These are phyloP conservation scores for Drosophila ercepeae DNA, from an alignment of 1,140 invertebrate species.

Conservation along the genomic window DNA sequence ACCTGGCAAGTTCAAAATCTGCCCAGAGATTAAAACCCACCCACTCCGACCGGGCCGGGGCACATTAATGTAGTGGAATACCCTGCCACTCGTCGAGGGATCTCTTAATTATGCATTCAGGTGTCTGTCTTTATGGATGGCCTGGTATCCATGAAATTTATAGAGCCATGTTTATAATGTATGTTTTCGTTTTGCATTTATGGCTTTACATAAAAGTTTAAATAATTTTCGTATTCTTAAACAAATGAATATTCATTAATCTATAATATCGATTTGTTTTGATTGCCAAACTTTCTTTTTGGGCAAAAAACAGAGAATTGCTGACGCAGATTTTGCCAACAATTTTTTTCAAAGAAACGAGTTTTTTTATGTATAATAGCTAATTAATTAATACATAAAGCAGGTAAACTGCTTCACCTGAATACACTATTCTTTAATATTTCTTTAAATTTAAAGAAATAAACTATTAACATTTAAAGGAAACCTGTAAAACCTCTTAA, in stretches of 20 bases:
- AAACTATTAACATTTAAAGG: too few relatives aligned
- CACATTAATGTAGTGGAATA: conserved; percentile 48
- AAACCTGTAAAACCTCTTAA: too few relatives aligned
- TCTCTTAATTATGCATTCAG: conserved; percentile 52
- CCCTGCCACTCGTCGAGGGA: conserved; percentile 13
- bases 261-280: conserved; percentile 1
- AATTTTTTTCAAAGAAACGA: conserved; percentile 1
- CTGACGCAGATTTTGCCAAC: not conserved
- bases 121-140: conserved; percentile 39
- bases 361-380: not conserved
- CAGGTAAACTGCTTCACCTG: not conserved
- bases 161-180: not conserved
- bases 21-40: conserved; percentile 31
- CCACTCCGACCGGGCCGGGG: not conserved
- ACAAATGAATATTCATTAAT: conserved; percentile 4
- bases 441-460: too few relatives aligned
- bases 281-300: not conserved
- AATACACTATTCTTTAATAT: not conserved
- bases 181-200: not conserved
- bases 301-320: not conserved
- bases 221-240: not conserved
- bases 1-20: conserved; percentile 39
- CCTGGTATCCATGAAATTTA: conserved; percentile 6
- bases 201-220: not conserved
- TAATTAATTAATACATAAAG: not conserved